Evolutionary conservation across 2,113 vertebrate species (phyloP), one percentile per base, ranked within the genome.

Genomic region (Sorex fumeus): DNA sequence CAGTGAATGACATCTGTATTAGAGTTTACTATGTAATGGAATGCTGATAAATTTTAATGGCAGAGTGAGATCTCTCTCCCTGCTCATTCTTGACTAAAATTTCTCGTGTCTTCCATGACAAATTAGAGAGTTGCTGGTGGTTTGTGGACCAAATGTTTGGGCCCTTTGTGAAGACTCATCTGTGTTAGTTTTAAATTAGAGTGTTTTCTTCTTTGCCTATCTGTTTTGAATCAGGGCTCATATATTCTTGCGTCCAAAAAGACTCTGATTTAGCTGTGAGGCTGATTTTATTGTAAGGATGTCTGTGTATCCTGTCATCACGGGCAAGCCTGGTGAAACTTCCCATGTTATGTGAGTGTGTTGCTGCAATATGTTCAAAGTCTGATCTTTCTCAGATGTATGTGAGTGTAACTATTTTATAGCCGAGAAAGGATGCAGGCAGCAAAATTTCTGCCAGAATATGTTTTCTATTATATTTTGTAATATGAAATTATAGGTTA

Each of bases 171-270:
- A 88, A 79, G 64, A 50, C 92, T 95, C 92, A 92, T 96, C 94
- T 96, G 94, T 93, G 93, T 96, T 96, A 95, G 89, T 95, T 97
- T 96, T 96, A 92, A 95, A 96, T 95, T 95, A 88, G 93, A 94
- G 71, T 83, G 78, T 93, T 96, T 96, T 94, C 93, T 64, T 92
- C 70, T 28, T 76, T 82, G 86, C 93, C 89, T 91, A 66, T 96
- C 95, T 96, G 96, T 93, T 96, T 96, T 95, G 91, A 94, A 96
- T 97, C 94, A 96, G 92, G 23, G 30, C 62, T 92, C 76, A n/a
- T 95, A 93, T 92, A 96, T 80, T 94, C 80, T 47, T 75, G 75
- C 71, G 67, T 96, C 87, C 78, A 95, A 92, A 95, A 96, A 91
- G 84, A 71, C 89, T 92, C 91, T 93, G 84, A 93, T 94, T 96